A percentile compares a stretch with the other conserved stretches of the same genome.
These are phyloP conservation scores for Momotus momota DNA, from an alignment of 2,797 vertebrate species.

Conservation along the genomic window DNA sequence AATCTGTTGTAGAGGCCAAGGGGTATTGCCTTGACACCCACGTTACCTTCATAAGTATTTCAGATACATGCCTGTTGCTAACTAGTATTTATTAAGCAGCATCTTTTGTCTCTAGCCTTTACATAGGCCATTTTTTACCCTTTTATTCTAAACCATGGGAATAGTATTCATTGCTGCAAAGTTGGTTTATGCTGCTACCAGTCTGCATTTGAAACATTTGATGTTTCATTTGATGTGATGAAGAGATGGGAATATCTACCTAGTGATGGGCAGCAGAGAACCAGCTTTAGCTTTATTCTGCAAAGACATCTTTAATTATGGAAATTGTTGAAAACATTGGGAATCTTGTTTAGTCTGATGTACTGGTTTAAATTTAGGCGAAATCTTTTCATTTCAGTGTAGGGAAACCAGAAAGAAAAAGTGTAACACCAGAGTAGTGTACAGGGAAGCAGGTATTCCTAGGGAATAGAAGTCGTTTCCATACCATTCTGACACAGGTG, in stretches of 20 bases:
- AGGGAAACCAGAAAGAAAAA: not conserved
- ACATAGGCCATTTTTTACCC: not conserved
- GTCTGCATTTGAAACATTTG: not conserved
- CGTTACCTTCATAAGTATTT: not conserved
- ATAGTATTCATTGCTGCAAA: not conserved
- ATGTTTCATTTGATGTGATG: not conserved
- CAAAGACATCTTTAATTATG: constrained; percentile 25
- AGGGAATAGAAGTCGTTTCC: constrained; percentile 3
- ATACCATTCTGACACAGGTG: not conserved
- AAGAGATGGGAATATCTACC: not conserved
- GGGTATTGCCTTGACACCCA: not conserved
- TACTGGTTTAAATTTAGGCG: constrained; percentile 1
- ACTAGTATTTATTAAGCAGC: not conserved
- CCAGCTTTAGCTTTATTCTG: constrained; percentile 8
- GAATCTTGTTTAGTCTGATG: not conserved
- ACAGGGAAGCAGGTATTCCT: not conserved
- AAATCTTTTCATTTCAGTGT: not conserved
- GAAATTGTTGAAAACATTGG: constrained; percentile 12
- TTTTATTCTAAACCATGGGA: not conserved
- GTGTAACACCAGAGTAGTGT: not conserved
- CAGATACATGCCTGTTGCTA: not conserved
- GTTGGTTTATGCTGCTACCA: not conserved
- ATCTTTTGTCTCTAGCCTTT: not conserved
- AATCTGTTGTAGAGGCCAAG: not conserved
- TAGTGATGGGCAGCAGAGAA: not conserved